These are phyloP conservation scores for Petrocephalus zakoni DNA, from an alignment of 2,113 vertebrate genomes.

Conservation along the genomic window DNA sequence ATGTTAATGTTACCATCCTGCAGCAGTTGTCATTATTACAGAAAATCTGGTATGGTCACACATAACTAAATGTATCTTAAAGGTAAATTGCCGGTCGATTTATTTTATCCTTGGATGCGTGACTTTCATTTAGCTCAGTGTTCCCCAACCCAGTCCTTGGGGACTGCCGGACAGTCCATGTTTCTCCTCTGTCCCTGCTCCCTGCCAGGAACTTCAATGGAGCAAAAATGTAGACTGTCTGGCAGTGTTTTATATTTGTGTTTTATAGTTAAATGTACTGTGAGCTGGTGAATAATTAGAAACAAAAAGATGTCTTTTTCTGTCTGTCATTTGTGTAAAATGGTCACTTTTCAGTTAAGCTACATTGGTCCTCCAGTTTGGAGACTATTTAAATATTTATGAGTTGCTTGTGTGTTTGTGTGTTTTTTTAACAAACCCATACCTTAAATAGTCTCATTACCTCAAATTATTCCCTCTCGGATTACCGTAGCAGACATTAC, in stretches of 20 bases:
- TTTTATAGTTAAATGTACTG: not conserved
- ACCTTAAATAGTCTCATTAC: not conserved
- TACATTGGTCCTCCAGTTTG: not conserved
- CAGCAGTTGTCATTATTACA: too few species aligned
- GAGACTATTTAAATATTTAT: not conserved
- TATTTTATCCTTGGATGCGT: too few species aligned
- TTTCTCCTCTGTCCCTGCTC: too few species aligned
- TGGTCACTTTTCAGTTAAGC: not conserved
- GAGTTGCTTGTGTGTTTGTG: not conserved
- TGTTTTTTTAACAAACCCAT: not conserved
- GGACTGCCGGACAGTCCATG: too few species aligned
- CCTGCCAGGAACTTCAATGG: too few species aligned
- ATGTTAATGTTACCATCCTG: too few species aligned
- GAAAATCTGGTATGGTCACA: too few species aligned
- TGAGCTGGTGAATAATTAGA: not conserved
- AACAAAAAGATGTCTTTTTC: not conserved
- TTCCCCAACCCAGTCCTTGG: too few species aligned
- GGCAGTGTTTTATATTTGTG: not conserved
- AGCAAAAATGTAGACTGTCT: too few species aligned
- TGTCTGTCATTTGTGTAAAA: not conserved
- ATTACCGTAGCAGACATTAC: not conserved
- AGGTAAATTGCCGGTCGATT: too few species aligned
- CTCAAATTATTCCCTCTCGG: conserved; percentile 3
- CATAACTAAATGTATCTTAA: too few species aligned
- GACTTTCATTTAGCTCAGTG: too few species aligned